Evolutionary conservation across 2,113 vertebrate species (phyloP), one percentile per base, ranked within the genome.

Genomic region (Nematolebias whitei): DNA sequence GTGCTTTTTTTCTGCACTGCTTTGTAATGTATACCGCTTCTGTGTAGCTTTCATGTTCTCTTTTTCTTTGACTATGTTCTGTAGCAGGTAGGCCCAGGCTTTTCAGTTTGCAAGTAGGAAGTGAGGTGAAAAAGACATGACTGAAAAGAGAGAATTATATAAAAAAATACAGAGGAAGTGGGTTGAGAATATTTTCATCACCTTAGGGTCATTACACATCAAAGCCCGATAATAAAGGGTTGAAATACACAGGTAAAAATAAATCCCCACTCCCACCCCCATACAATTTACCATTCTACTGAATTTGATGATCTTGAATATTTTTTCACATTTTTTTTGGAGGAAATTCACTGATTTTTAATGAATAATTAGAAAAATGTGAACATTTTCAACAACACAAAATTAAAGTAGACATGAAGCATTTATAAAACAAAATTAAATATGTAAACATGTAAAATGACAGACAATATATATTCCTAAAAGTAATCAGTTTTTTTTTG

Each of bases 11-110:
- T 65, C 24, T 51, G 5, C 58, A 68, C 66, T 66, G 20, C 5
- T 63, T 66, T 55, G 68, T 48, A 48, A 83, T 29, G 12, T 52
- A 65, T 65, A 56, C 35, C 60, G 52, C 40, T 41, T 43, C 19
- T 49, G n/a, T 52, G 43, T 18, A 23, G 62, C 35, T 24, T 59
- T 45, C 20, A 39, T 45, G 38, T 48, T 78, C 18, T 54, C 14
- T 11, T 63, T n/a, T 56, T 40, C 4, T 50, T 13, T 39, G n/a
- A 56, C 68, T 49, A 20, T 68, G 10, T 44, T 51, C 29, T 19
- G 23, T 16, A 35, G 66, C 51, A 57, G 23, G 32, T 50, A 47
- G 19, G 35, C 18, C 12, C 2, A 45, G 59, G 3, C 1, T 67
- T 67, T 48, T 14, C 24, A 41, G 53, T 16, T 16, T 15, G 13